Evolutionary conservation across 2,888 invertebrate genomes (phyloP).

Genomic region (Caenorhabditis becei): DNA sequence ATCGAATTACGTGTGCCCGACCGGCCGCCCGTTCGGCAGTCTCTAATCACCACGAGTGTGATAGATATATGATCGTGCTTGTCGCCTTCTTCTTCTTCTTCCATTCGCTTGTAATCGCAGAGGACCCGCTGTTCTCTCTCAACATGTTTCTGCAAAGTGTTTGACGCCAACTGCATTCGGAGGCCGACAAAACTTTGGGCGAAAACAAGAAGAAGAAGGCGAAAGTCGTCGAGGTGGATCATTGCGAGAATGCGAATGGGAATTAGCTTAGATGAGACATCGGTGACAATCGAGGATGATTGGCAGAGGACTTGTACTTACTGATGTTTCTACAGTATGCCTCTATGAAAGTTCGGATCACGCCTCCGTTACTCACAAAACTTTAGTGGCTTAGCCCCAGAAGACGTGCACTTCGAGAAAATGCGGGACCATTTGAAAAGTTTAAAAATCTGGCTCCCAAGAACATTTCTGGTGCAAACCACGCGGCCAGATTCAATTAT

Average conservation of each 20-base stretch:
- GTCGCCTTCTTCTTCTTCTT: conserved; percentile 6
- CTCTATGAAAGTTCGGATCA: too few relatives aligned
- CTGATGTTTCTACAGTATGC: too few relatives aligned
- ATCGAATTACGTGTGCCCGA: conserved; percentile 38
- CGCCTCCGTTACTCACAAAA: too few relatives aligned
- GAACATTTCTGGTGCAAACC: conserved; percentile 5
- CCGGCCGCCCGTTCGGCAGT: conserved; percentile 30
- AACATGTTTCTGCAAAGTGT: conserved; percentile 45
- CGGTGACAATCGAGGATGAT: background rate
- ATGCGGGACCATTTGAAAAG: too few relatives aligned
- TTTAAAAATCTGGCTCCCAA: too few relatives aligned
- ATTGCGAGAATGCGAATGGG: conserved; percentile 1
- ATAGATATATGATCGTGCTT: conserved; percentile 56
- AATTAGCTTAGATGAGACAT: conserved; percentile 16
- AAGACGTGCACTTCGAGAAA: too few relatives aligned
- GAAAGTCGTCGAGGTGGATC: conserved; percentile 8
- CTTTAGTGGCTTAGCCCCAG: too few relatives aligned
- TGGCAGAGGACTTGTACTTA: too few relatives aligned
- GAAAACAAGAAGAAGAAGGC: conserved; percentile 35
- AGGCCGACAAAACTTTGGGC: conserved; percentile 13
- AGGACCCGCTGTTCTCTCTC: conserved; percentile 18
- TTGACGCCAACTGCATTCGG: conserved; percentile 41
- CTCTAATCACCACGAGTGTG: conserved; percentile 30
- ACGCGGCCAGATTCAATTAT: conserved; percentile 1
- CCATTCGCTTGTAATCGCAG: conserved; percentile 27